Conservation (phyloP, 2,113 vertebrate genomes). For the Cromileptes altivelis region DNA sequence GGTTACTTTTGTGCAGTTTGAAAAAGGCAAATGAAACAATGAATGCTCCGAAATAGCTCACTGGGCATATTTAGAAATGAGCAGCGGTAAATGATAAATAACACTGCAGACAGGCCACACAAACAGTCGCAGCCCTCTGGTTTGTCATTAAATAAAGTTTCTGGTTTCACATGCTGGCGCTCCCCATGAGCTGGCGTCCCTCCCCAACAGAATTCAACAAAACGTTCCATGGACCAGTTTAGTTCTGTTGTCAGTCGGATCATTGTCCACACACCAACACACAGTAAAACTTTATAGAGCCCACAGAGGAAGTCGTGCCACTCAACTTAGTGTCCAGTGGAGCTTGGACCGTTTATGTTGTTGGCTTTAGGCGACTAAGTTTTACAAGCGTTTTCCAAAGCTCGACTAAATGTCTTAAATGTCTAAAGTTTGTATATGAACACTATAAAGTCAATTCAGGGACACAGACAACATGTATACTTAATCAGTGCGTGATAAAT, state of each 20-base stretch:
- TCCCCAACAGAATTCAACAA: conserved; percentile 13
- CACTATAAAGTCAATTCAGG: neutral
- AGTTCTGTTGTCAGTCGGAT: conserved; percentile 21
- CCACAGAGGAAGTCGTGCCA: conserved; percentile 2
- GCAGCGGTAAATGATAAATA: conserved; percentile 27
- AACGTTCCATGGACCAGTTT: conserved; percentile 8
- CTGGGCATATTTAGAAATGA: conserved; percentile 14
- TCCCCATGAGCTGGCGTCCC: conserved; percentile 2
- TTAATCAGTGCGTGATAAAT: neutral
- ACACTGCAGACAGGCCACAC: neutral
- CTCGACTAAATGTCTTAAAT: neutral
- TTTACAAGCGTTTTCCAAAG: neutral
- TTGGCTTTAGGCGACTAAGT: conserved; percentile 5
- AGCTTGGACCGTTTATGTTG: conserved; percentile 6
- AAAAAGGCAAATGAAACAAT: conserved; percentile 17
- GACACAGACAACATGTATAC: neutral
- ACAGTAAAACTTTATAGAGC: conserved; percentile 42
- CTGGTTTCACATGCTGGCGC: conserved; percentile 14
- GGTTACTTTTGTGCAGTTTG: conserved; percentile 21
- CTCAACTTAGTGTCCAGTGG: conserved; percentile 14
- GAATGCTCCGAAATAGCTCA: neutral
- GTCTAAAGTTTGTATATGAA: neutral
- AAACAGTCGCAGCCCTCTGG: neutral
- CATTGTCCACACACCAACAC: conserved; percentile 43
- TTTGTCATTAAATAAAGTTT: conserved; percentile 27